Base-by-base conservation (phyloP, 2,888 invertebrate species). In the Anodontia alba region DNA sequence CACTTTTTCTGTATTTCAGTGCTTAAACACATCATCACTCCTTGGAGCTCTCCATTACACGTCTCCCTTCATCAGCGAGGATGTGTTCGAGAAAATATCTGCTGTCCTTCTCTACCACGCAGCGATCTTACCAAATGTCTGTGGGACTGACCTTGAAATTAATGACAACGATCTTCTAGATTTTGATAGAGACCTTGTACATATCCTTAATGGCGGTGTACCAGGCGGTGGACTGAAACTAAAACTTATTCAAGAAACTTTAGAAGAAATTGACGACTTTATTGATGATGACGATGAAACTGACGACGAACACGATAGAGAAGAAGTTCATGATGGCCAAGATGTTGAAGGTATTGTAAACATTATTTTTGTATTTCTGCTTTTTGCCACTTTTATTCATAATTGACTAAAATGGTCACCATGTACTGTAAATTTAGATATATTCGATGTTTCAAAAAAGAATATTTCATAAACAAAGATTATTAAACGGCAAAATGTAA, bases 201-300 rank as follows among this genome's bases (percentile, higher is more conserved):
- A 10, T 1, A 17, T 62, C 17, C 33, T 62, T 33, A 62, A 33
- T 62, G 62, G 62, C 5, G 62, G 62, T 23, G 15, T 62, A 29
- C 62, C 5, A 62, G 62, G 54, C 17, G 66, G 68, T 12, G 54
- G 43, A 23, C 42, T 85, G 26, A 46, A 71, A 29, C 68, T 86
- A 2, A 77, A 77, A 42, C 51, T 57, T 54, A 72, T 87, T 43
- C 87, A 87, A 76, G 86, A 86, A 73, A 71, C 79, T 1, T 68
- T 87, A n/a, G 86, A 88, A 46, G 75, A 81, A 0, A 46, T 86
- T 20, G 80, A 81, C 20, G 84, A 86, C 31, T n/a, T 73, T 0
- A 79, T 79, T 76, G 85, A 87, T 15, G 81, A 84, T 38, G 78
- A 80, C 38, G 75, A 81, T 36, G 81, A 84, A 29, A 75, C 79